phyloP scores from a whole-genome alignment of 37 sponge, comb jelly and placozoan species.

The Tethya wilhelma region DNA sequence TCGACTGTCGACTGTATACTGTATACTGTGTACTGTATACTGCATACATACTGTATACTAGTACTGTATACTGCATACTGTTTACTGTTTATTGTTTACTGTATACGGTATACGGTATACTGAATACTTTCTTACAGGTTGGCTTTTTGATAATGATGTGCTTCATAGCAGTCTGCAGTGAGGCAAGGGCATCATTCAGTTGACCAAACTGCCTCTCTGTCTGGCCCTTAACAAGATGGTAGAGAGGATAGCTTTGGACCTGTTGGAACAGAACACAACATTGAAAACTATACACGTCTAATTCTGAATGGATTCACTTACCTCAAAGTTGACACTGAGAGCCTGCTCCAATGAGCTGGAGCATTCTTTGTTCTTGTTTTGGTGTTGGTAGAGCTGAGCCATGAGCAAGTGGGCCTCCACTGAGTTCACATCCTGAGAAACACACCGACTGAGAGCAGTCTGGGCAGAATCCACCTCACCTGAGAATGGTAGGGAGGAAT shows the following conservation, averaged over 20 bases:
- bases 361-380: constrained; percentile 55
- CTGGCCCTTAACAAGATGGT: constrained; percentile 73
- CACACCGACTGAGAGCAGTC: constrained; percentile 50
- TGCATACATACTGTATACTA: no score
- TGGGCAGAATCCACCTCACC: constrained; percentile 76
- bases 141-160: constrained; percentile 16
- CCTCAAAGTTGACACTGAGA: constrained; percentile 92
- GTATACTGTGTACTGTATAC: no score
- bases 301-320: background rate
- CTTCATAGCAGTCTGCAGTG: constrained; percentile 69
- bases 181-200: constrained; percentile 50
- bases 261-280: background rate
- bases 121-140: background rate
- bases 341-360: constrained; percentile 69
- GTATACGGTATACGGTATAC: no score
- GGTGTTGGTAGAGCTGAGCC: constrained; percentile 75
- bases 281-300: background rate
- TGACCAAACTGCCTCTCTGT: constrained; percentile 35
- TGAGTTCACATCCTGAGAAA: constrained; percentile 51
- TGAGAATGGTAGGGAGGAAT: no score
- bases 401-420: constrained; percentile 84
- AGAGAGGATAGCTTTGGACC: constrained; percentile 73
- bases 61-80: no score
- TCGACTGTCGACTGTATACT: no score
- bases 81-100: no score